Conservation (phyloP, 2,888 invertebrate species). For the Chrysolina haemoptera region DNA sequence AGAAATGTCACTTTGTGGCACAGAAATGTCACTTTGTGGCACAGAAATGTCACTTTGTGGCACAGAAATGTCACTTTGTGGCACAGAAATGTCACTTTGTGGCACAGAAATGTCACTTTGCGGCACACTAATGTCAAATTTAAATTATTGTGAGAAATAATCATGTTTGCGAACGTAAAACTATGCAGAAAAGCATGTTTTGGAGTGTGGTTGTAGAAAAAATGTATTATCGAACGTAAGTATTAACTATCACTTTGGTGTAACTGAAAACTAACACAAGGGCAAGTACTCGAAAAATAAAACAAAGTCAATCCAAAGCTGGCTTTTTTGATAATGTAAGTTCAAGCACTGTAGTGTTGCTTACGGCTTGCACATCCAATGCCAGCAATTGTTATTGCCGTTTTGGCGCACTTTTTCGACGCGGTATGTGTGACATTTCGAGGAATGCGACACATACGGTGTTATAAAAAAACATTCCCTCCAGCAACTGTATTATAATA, state of each 20-base stretch:
- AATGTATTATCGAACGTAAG: too few relatives aligned
- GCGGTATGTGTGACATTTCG: slow-evolving; percentile 50
- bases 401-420: slow-evolving; percentile 62
- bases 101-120: too few relatives aligned
- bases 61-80: too few relatives aligned
- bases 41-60: too few relatives aligned
- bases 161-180: too few relatives aligned
- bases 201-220: too few relatives aligned
- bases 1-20: too few relatives aligned
- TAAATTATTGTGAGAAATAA: too few relatives aligned
- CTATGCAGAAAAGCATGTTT: too few relatives aligned
- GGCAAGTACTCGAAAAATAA: slow-evolving; percentile 22
- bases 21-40: too few relatives aligned
- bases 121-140: too few relatives aligned
- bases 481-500: slow-evolving; percentile 69
- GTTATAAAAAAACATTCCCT: slow-evolving; percentile 68
- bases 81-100: too few relatives aligned
- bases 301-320: slow-evolving; percentile 43
- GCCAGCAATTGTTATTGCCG: slow-evolving; percentile 63
- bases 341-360: slow-evolving; percentile 65
- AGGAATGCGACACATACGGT: slow-evolving; percentile 50
- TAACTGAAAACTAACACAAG: not conserved
- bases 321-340: slow-evolving; percentile 59
- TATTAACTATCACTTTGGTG: not conserved
- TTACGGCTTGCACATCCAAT: slow-evolving; percentile 67